Conservation (phyloP, 2,113 vertebrate genomes). For the Calidris pygmaea region DNA sequence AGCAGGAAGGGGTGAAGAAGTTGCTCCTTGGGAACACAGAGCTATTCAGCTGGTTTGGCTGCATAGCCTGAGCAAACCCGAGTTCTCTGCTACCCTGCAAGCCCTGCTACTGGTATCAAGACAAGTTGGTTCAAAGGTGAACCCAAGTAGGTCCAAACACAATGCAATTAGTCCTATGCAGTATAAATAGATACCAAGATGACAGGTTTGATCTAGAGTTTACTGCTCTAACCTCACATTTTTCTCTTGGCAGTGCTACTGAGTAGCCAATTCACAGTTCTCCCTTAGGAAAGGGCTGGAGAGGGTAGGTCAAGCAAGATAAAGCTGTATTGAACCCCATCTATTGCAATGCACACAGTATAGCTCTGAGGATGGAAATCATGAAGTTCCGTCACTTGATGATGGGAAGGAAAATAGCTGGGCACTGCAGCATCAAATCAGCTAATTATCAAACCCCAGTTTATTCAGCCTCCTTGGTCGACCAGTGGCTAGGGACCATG, state of each 20-base stretch:
- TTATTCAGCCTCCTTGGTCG: neutral
- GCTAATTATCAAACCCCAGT: neutral
- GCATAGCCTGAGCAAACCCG: neutral
- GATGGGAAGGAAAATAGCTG: neutral
- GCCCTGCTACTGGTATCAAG: rapidly evolving
- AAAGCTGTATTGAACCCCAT: neutral
- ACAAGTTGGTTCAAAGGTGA: neutral
- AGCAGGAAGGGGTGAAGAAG: neutral
- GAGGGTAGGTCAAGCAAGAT: neutral
- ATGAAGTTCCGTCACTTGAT: neutral
- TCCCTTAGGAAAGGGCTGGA: neutral
- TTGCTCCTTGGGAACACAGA: neutral
- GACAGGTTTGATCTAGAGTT: neutral
- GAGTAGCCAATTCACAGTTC: neutral
- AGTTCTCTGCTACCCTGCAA: neutral
- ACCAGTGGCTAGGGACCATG: neutral
- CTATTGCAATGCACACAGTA: neutral
- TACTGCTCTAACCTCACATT: neutral
- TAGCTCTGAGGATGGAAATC: neutral
- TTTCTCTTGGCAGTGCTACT: neutral
- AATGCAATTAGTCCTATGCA: neutral
- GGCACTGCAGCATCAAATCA: neutral
- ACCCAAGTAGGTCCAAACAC: neutral
- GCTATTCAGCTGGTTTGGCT: neutral
- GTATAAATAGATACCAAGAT: neutral